A percentile compares a stretch with the other conserved stretches of the same genome.
Evolutionary conservation across 2,888 invertebrate species (phyloP).

Genomic region (Incurvaria masculella): DNA sequence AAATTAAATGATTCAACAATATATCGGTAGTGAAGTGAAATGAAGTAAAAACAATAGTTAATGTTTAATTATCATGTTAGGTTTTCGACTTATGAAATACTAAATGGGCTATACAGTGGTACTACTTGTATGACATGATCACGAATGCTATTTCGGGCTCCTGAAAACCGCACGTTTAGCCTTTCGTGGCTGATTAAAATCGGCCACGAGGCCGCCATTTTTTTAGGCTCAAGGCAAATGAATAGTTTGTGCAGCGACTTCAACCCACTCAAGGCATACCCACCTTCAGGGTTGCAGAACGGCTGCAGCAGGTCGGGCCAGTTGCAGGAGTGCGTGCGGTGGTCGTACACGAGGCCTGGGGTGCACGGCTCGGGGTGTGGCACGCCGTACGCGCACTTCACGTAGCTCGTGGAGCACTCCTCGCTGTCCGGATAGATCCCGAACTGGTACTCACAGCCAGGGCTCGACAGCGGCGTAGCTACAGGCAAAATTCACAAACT

Average conservation of each 20-base stretch:
- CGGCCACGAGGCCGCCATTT: no score
- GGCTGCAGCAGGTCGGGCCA: constrained; percentile 91
- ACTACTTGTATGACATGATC: no score
- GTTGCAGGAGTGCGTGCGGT: constrained; percentile 84
- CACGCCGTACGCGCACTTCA: constrained; percentile 82
- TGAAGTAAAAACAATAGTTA: no score
- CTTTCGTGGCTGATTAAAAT: no score
- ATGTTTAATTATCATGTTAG: no score
- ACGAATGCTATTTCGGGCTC: no score
- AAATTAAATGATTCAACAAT: no score
- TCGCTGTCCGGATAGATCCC: constrained; percentile 81
- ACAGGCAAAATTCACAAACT: constrained; percentile 20
- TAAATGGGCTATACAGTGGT: no score
- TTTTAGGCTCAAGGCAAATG: no score
- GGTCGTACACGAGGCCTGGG: constrained; percentile 85
- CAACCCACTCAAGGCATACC: constrained; percentile 83
- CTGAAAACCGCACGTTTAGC: no score
- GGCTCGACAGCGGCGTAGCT: constrained; percentile 78
- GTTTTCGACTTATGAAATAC: no score
- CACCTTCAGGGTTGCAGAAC: constrained; percentile 87
- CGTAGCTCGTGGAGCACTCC: constrained; percentile 80
- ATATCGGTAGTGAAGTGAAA: no score
- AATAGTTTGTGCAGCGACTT: constrained; percentile 87
- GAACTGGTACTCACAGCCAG: constrained; percentile 85
- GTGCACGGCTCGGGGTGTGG: constrained; percentile 80